Evolutionary conservation across 2,113 vertebrate genomes (phyloP).

Genomic region (Serinus canaria): DNA sequence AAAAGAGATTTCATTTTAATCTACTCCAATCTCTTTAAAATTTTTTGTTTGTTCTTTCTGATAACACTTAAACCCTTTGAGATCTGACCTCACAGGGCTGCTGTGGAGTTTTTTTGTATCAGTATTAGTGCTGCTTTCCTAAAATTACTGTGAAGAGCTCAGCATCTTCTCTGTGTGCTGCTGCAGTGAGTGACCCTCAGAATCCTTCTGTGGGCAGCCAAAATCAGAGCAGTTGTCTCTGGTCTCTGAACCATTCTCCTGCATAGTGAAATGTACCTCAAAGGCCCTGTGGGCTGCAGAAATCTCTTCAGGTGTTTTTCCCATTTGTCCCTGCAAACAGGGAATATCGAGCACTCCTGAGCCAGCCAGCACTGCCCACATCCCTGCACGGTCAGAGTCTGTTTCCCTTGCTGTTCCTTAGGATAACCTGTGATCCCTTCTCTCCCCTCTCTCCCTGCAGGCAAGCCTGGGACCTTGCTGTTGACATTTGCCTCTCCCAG

Average conservation of each 20-base stretch:
- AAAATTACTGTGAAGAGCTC: neutral
- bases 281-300: neutral
- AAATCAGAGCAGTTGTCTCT: neutral
- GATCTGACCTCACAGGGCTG: neutral
- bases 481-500: slow-evolving; percentile 98
- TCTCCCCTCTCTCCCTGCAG: slow-evolving; percentile 59
- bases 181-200: neutral
- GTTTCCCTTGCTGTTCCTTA: neutral
- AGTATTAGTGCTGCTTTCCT: neutral
- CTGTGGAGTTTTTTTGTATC: neutral
- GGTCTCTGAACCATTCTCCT: neutral
- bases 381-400: neutral
- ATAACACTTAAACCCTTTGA: neutral
- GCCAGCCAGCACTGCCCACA: accelerated
- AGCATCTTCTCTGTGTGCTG: neutral
- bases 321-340: neutral
- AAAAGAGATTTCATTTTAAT: slow-evolving; percentile 40
- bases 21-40: neutral
- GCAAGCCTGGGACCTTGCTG: slow-evolving; percentile 98
- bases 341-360: neutral
- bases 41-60: neutral
- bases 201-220: neutral
- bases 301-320: neutral
- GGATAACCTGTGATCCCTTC: neutral
- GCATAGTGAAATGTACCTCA: neutral